Percentiles rank a stretch among this genome's conserved stretches.
These are phyloP conservation scores for Thalassophryne amazonica DNA, from an alignment of 2,797 vertebrate species.

Conservation along the genomic window DNA sequence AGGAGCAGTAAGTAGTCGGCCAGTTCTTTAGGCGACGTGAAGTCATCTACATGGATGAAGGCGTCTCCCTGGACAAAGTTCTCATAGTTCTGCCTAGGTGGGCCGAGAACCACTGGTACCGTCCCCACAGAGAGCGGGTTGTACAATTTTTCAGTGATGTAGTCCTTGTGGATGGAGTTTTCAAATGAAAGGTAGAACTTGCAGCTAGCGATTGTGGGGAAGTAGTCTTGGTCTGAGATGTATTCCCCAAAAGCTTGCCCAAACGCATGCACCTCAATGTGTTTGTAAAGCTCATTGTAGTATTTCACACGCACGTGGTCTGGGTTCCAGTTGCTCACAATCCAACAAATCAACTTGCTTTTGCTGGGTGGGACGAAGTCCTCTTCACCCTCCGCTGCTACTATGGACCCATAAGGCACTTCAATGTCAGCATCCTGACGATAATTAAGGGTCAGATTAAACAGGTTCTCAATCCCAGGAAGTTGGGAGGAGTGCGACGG, in stretches of 20 bases:
- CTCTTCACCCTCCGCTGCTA: conserved; percentile 82
- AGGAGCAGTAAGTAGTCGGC: conserved; percentile 92
- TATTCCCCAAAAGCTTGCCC: conserved; percentile 96
- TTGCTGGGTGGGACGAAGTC: conserved; percentile 90
- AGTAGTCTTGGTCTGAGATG: conserved; percentile 89
- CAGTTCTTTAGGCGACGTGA: conserved; percentile 90
- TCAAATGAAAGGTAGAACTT: conserved; percentile 98
- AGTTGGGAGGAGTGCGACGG: conserved; percentile 93
- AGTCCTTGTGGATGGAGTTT: conserved; percentile 98
- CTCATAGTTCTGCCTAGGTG: conserved; percentile 93
- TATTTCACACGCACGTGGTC: conserved; percentile 94
- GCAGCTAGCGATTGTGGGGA: conserved; percentile 92
- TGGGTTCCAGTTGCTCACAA: conserved; percentile 98
- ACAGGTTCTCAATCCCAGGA: conserved; percentile 90
- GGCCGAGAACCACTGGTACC: conserved; percentile 92
- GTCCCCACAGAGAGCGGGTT: conserved; percentile 92
- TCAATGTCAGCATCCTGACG: conserved; percentile 94
- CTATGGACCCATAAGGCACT: conserved; percentile 95
- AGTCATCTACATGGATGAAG: conserved; percentile 97
- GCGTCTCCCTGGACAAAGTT: conserved; percentile 95
- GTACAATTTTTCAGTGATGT: conserved; percentile 98
- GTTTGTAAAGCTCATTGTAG: conserved; percentile 95
- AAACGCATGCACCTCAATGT: conserved; percentile 92
- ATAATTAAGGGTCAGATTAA: conserved; percentile 96
- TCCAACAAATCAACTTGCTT: conserved; percentile 95